Evolutionary conservation across 2,888 invertebrate species (phyloP).

Genomic region (Pandemis heparana): DNA sequence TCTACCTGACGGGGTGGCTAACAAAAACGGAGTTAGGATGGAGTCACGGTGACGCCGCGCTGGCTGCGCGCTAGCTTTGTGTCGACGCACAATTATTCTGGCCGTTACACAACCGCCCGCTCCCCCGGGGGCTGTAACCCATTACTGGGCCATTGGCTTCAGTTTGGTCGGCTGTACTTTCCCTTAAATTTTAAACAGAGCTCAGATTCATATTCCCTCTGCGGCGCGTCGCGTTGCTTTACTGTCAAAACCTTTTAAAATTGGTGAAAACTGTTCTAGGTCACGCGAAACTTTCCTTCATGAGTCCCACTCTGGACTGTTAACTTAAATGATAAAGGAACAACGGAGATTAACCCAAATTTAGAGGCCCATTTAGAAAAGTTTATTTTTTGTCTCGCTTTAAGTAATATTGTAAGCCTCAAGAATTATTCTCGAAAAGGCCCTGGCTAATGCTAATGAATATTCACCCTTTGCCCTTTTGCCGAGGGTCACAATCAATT

Average conservation of each 20-base stretch:
- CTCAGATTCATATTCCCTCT: constrained; percentile 31
- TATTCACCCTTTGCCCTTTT: constrained; percentile 22
- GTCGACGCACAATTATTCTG: constrained; percentile 40
- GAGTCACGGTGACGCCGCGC: constrained; percentile 6
- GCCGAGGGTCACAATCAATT: constrained; percentile 7
- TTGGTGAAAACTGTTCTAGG: constrained; percentile 25
- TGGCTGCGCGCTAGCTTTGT: constrained; percentile 31
- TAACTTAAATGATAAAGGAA: constrained; percentile 6
- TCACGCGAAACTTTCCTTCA: constrained; percentile 16
- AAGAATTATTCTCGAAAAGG: neutral
- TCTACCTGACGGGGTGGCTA: constrained; percentile 16
- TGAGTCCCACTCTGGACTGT: neutral
- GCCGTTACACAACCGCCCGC: constrained; percentile 44
- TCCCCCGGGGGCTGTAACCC: constrained; percentile 48
- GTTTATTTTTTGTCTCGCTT: neutral
- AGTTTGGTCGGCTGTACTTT: constrained; percentile 51
- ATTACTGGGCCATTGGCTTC: constrained; percentile 56
- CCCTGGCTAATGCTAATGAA: neutral
- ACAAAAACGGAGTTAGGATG: constrained; percentile 16
- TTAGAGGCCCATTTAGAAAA: neutral
- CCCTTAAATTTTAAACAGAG: constrained; percentile 48
- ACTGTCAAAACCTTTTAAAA: constrained; percentile 27
- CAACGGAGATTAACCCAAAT: neutral
- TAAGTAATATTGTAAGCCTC: neutral
- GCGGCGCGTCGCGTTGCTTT: constrained; percentile 12